Base-by-base conservation (phyloP, 2,888 invertebrate genomes). In the Ischnus inquisitorius region DNA sequence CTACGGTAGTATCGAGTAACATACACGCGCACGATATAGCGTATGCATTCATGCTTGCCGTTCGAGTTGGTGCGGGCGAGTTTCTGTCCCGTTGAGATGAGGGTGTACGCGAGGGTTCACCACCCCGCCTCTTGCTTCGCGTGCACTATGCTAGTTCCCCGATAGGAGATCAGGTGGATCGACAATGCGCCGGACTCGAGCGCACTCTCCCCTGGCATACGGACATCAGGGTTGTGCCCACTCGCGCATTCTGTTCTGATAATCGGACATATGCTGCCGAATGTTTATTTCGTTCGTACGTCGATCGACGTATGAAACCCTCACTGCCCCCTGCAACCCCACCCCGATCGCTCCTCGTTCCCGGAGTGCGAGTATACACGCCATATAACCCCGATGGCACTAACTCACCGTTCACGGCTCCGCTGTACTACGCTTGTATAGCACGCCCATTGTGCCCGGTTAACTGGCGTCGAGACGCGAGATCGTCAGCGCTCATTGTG, bases 401-500 rank as follows among this genome's bases (percentile, higher is more conserved):
- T 71, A 71, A 72, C 77, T 76, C 83, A 68, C 69, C 62, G 57
- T 62, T 79, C 54, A 39, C 72, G 25, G 51, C 22, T 51, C 34
- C 34, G 22, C 74, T 62, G 60, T 71, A 77, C 68, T 65, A 64
- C 74, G 68, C 68, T 81, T 60, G 71, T 75, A 71, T 68, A 68
- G 67, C 64, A 85, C 77, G 84, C 83, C 88, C 86, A 90, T 91
- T 91, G 90, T 91, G 85, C 85, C 85, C 67, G 72, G 76, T 77
- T 86, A 84, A 88, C 88, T 81, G 74, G 83, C 87, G 87, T 88
- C 89, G 88, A 88, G 90, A 89, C 88, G 88, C 87, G 87, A 88
- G 88, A 91, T 91, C 90, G 90, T 91, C 91, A 91, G 90, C 86
- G 88, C 88, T 91, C 91, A 91, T 91, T 91, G 91, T 91, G 89